Percentiles rank a stretch among this genome's conserved stretches.
Evolutionary conservation across 2,113 vertebrate species (phyloP).

Genomic region (Malurus cyaneus): DNA sequence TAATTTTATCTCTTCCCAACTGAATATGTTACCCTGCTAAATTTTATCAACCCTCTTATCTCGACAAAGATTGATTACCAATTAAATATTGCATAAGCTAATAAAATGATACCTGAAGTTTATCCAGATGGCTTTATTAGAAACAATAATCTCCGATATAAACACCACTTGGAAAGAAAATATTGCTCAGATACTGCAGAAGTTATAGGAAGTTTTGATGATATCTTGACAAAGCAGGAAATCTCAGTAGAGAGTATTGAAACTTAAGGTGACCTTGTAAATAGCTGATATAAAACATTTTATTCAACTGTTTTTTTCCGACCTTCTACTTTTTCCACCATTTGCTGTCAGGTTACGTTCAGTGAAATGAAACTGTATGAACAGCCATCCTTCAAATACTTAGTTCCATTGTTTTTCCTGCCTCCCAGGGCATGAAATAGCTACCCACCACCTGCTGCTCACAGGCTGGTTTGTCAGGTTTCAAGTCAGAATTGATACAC

Average conservation of each 20-base stretch:
- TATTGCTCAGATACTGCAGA: slow-evolving; percentile 34
- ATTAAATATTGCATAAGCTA: slow-evolving; percentile 50
- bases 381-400: slow-evolving; percentile 58
- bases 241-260: slow-evolving; percentile 36
- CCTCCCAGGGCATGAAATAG: slow-evolving; percentile 46
- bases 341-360: slow-evolving; percentile 55
- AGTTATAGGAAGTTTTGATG: slow-evolving; percentile 26
- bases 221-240: slow-evolving; percentile 41
- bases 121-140: slow-evolving; percentile 64
- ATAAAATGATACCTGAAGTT: slow-evolving; percentile 56
- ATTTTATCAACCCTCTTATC: slow-evolving; percentile 62
- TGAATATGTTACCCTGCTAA: slow-evolving; percentile 43
- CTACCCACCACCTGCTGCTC: slow-evolving; percentile 22
- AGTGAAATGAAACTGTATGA: slow-evolving; percentile 63
- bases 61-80: slow-evolving; percentile 65
- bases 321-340: slow-evolving; percentile 30
- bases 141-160: slow-evolving; percentile 22
- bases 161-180: slow-evolving; percentile 26
- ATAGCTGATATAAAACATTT: slow-evolving; percentile 51
- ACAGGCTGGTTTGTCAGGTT: slow-evolving; percentile 34
- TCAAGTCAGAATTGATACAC: slow-evolving; percentile 1
- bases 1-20: slow-evolving; percentile 43
- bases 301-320: slow-evolving; percentile 38
- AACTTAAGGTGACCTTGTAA: slow-evolving; percentile 75
- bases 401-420: slow-evolving; percentile 53